Conservation (phyloP, 2,113 vertebrate genomes). For the Brachyhypopomus occidentalis region DNA sequence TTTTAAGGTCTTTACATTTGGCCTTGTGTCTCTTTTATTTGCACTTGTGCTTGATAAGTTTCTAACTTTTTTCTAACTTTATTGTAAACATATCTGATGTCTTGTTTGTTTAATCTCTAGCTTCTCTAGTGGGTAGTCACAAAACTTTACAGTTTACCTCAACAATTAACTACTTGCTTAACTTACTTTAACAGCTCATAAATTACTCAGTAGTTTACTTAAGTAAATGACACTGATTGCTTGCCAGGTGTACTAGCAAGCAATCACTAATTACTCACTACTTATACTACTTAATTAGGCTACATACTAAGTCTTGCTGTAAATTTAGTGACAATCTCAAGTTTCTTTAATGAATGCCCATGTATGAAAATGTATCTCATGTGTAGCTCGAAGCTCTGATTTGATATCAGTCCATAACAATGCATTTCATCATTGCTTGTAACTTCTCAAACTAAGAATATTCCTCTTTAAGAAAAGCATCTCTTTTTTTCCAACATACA, state of each 20-base stretch:
- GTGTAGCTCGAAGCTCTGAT: neutral
- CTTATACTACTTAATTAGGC: neutral
- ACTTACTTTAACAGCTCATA: neutral
- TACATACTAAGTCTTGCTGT: neutral
- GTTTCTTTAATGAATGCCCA: too few relatives aligned
- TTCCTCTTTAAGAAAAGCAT: slow-evolving; percentile 32
- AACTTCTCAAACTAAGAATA: slow-evolving; percentile 24
- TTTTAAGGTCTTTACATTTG: too few relatives aligned
- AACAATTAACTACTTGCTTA: neutral
- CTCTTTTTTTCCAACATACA: slow-evolving; percentile 46
- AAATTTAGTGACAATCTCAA: neutral
- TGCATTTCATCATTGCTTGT: slow-evolving; percentile 15
- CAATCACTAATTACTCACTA: neutral
- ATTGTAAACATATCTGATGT: too few relatives aligned
- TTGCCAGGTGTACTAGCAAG: neutral
- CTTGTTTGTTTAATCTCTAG: too few relatives aligned
- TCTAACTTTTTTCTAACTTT: too few relatives aligned
- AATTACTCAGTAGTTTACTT: neutral
- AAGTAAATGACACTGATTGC: neutral
- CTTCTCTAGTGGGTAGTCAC: too few relatives aligned
- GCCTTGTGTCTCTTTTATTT: too few relatives aligned
- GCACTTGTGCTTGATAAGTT: too few relatives aligned
- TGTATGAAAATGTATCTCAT: neutral
- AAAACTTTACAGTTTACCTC: too few relatives aligned
- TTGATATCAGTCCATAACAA: neutral